Percentiles rank a stretch among this genome's conserved stretches.
phyloP scores from a whole-genome alignment of 2,888 invertebrate genomes.

The Tenthredo distinguenda region DNA sequence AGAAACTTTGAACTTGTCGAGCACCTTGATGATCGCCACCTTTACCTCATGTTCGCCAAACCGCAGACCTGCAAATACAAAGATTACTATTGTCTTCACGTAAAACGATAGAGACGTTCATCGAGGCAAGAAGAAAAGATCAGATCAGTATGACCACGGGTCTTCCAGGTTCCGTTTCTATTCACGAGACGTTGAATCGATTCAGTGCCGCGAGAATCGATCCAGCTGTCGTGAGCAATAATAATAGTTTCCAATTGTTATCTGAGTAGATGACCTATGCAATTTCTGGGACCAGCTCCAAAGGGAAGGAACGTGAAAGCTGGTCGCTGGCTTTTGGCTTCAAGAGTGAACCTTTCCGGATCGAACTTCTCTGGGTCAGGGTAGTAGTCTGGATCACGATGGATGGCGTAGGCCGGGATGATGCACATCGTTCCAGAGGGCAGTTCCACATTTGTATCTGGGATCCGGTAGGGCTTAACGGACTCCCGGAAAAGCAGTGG shows the following conservation, averaged over 20 bases:
- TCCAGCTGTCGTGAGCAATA: not conserved
- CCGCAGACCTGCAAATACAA: conserved; percentile 62
- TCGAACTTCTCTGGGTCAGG: conserved; percentile 72
- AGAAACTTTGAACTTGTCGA: conserved; percentile 63
- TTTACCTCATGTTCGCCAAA: conserved; percentile 67
- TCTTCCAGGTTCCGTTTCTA: not conserved
- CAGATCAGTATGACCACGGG: not conserved
- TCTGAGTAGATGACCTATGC: conserved; percentile 65
- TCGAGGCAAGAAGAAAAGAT: not conserved
- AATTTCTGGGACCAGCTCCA: conserved; percentile 66
- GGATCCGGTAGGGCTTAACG: conserved; percentile 63
- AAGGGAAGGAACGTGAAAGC: conserved; percentile 67
- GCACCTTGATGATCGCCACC: conserved; percentile 62
- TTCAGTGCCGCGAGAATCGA: not conserved
- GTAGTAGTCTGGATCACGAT: conserved; percentile 70
- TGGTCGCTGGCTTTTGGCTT: conserved; percentile 61
- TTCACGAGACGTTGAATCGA: not conserved
- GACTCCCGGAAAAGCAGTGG: conserved; percentile 65
- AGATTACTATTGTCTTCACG: not conserved
- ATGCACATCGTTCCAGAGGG: conserved; percentile 62
- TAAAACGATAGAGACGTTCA: not conserved
- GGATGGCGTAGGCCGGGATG: conserved; percentile 67
- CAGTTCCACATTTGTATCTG: conserved; percentile 61
- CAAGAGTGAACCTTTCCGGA: conserved; percentile 71
- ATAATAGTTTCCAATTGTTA: not conserved